These are phyloP conservation scores for Achlya flavicornis DNA, from an alignment of 2,888 invertebrate species.

Conservation along the genomic window DNA sequence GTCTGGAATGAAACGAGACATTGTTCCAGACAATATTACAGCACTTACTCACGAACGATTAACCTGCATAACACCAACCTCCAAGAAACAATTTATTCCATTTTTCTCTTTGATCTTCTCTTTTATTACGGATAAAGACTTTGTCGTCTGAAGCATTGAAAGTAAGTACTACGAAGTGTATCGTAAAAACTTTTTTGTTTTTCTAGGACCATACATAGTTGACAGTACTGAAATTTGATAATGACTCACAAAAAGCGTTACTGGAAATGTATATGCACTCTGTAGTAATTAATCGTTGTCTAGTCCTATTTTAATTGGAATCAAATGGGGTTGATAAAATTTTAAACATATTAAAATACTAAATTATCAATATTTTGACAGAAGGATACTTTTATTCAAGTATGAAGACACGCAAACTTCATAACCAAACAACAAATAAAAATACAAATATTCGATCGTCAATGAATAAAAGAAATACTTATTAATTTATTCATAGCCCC, in stretches of 20 bases:
- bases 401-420: no score
- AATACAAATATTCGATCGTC: conserved; percentile 35
- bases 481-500: conserved; percentile 79
- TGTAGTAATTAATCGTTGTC: no score
- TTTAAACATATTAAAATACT: no score
- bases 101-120: conserved; percentile 15
- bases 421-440: conserved; percentile 31
- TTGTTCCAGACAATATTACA: conserved; percentile 56
- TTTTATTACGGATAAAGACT: conserved; percentile 31
- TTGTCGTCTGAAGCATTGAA: conserved; percentile 19
- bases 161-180: conserved; percentile 1
- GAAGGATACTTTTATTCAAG: no score
- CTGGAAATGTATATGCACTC: no score
- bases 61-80: conserved; percentile 45
- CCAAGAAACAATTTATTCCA: conserved; percentile 4
- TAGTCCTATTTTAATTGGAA: no score
- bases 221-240: no score
- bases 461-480: conserved; percentile 37
- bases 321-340: no score
- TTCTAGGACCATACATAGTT: background rate
- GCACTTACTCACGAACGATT: conserved; percentile 66
- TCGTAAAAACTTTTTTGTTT: background rate
- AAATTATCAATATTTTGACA: no score
- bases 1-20: conserved; percentile 16
- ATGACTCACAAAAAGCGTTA: no score